Percentiles rank a stretch among this genome's conserved stretches.
Conservation (phyloP, 2,888 invertebrate genomes). For the Heliconius aoede region DNA sequence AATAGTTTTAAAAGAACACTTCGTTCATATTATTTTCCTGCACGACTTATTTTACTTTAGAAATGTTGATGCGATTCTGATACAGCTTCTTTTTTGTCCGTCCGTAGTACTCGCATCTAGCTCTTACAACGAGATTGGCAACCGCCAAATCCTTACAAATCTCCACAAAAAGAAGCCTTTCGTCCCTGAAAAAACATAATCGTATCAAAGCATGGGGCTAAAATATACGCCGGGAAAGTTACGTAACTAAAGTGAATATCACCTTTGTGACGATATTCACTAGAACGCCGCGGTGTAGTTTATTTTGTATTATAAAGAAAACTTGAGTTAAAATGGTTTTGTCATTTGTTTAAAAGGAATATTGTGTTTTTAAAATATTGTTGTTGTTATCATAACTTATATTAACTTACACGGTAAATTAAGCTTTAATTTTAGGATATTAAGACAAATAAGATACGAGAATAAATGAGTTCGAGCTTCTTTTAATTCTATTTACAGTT, state of each 20-base stretch:
- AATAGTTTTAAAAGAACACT: neutral
- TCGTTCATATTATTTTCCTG: constrained; percentile 22
- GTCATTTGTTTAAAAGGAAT: neutral
- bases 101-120: constrained; percentile 69
- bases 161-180: constrained; percentile 61
- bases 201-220: constrained; percentile 63
- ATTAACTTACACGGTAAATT: neutral
- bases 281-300: constrained; percentile 1
- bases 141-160: constrained; percentile 76
- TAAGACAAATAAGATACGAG: neutral
- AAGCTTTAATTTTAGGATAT: neutral
- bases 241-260: constrained; percentile 34
- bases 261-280: constrained; percentile 42
- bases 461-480: neutral
- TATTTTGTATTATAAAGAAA: constrained; percentile 15
- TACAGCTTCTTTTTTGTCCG: constrained; percentile 73
- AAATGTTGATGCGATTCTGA: constrained; percentile 57
- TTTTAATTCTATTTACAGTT: no score
- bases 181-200: constrained; percentile 64
- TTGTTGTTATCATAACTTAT: neutral
- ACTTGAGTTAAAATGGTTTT: constrained; percentile 10
- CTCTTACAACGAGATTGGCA: constrained; percentile 72
- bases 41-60: constrained; percentile 52
- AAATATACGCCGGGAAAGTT: constrained; percentile 48
- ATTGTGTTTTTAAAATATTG: neutral